Conservation (phyloP, 2,888 invertebrate species). For the Megaustenia siamemsis region DNA sequence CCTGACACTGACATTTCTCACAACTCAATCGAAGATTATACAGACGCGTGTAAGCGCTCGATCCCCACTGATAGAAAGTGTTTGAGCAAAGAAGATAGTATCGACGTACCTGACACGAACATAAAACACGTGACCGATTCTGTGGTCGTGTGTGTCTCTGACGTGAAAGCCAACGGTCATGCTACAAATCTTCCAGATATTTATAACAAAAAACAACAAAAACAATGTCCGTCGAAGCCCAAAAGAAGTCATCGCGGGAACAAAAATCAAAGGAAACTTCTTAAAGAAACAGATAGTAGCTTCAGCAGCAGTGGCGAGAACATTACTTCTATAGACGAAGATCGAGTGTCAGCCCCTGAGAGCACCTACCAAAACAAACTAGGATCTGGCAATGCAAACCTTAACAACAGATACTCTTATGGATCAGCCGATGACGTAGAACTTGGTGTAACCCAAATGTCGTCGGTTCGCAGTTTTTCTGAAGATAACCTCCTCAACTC, state of each 20-base stretch:
- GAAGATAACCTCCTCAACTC: background rate
- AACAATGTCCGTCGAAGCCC: conserved; percentile 2
- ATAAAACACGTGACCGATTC: background rate
- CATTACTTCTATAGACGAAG: background rate
- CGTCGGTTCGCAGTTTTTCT: conserved; percentile 3
- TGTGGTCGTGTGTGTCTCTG: background rate
- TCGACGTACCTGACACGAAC: background rate
- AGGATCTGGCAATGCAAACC: background rate
- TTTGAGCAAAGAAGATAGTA: background rate
- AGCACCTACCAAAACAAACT: background rate
- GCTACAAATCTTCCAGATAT: background rate
- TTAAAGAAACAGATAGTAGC: background rate
- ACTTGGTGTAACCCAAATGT: background rate
- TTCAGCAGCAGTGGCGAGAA: background rate
- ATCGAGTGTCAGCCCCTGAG: background rate
- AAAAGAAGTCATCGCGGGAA: background rate
- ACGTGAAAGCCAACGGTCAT: background rate
- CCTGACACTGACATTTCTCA: background rate
- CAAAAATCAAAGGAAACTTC: background rate
- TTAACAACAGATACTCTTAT: conserved; percentile 1
- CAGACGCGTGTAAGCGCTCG: background rate
- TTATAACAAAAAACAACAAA: background rate
- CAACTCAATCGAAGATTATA: background rate
- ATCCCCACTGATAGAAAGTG: background rate
- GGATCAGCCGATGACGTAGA: background rate